phyloP scores from a whole-genome alignment of 2,888 invertebrate species.

The Alloscopus bannaensis region DNA sequence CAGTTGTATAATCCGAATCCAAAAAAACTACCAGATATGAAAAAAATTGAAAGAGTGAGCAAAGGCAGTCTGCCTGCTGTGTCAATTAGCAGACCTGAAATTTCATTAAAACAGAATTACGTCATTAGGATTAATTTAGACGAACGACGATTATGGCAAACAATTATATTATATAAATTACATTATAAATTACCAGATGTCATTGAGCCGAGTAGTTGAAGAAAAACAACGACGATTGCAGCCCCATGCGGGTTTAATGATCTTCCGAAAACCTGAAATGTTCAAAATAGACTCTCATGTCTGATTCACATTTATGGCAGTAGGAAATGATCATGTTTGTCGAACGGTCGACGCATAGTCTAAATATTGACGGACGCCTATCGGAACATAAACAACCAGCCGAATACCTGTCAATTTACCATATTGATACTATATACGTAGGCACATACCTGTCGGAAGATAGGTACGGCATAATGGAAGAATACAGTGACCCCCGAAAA shows the following conservation, averaged over 20 bases:
- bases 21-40: constrained; percentile 91
- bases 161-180: no score
- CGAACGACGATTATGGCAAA: no score
- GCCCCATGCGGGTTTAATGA: constrained; percentile 87
- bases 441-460: constrained; percentile 90
- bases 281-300: not conserved
- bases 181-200: no score
- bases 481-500: constrained; percentile 86
- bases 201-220: constrained; percentile 89
- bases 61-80: constrained; percentile 89
- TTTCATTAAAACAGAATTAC: no score
- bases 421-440: no score
- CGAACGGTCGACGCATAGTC: no score
- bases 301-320: no score
- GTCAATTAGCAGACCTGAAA: constrained; percentile 89
- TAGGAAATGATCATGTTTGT: no score
- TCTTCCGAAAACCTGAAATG: constrained; percentile 71
- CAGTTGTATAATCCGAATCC: constrained; percentile 90
- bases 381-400: no score
- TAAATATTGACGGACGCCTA: no score
- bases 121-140: no score
- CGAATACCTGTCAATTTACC: no score
- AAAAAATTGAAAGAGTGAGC: constrained; percentile 87
- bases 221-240: constrained; percentile 89
- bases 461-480: constrained; percentile 89